Conservation (phyloP, 2,113 vertebrate species). For the Antechinus flavipes region DNA sequence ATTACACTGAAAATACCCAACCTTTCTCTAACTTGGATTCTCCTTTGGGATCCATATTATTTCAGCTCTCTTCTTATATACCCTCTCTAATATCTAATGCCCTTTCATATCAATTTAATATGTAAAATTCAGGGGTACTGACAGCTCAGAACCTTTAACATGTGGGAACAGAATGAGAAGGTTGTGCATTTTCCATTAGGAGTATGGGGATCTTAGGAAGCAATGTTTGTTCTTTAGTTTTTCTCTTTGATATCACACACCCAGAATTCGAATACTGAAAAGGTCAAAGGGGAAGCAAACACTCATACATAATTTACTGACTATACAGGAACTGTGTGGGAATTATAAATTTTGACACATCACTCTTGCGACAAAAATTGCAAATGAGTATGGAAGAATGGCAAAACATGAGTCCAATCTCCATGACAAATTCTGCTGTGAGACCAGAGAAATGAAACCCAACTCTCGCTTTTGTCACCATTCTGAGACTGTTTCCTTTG, state of each 20-base stretch:
- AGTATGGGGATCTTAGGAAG: conserved; percentile 21
- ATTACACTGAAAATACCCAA: conserved; percentile 51
- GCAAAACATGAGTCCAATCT: not conserved
- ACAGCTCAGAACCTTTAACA: not conserved
- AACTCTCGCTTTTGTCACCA: not conserved
- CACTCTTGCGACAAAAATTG: conserved; percentile 17
- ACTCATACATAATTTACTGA: not conserved
- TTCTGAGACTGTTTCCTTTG: not conserved
- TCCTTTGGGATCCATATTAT: conserved; percentile 41
- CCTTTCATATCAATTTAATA: conserved; percentile 62
- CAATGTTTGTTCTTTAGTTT: conserved; percentile 44
- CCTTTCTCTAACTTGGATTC: conserved; percentile 9
- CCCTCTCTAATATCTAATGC: not conserved
- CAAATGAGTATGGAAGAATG: conserved; percentile 17
- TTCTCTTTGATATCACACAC: conserved; percentile 16
- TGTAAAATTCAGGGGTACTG: conserved; percentile 49
- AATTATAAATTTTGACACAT: not conserved
- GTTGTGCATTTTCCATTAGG: not conserved
- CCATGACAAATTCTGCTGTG: conserved; percentile 8
- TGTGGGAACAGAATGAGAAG: not conserved
- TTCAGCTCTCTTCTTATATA: conserved; percentile 35
- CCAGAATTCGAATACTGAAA: not conserved
- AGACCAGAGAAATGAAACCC: conserved; percentile 14
- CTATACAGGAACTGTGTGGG: not conserved
- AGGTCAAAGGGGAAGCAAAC: not conserved